Percentiles rank a stretch among this genome's conserved stretches.
Evolutionary conservation across 2,113 vertebrate species (phyloP).

Genomic region (Caracal caracal): DNA sequence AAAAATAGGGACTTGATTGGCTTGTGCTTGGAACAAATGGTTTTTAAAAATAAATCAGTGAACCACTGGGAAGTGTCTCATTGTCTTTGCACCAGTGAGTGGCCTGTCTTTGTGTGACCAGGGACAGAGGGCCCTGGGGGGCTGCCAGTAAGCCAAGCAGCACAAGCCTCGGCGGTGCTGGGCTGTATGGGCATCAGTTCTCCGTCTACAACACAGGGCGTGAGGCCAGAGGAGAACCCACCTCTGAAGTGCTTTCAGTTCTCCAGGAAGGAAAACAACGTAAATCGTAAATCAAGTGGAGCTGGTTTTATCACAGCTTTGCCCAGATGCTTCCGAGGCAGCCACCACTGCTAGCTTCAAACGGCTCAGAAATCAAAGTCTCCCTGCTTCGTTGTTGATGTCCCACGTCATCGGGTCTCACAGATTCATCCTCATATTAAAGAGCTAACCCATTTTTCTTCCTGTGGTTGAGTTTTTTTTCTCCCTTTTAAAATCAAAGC

Average conservation of each 20-base stretch:
- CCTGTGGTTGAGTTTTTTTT: background rate
- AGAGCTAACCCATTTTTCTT: background rate
- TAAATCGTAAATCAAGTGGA: background rate
- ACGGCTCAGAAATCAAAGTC: background rate
- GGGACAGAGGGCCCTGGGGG: background rate
- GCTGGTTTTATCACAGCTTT: background rate
- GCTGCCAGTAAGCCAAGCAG: background rate
- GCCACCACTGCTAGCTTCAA: background rate
- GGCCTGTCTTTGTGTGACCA: background rate
- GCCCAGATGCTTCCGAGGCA: background rate
- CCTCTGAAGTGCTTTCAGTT: background rate
- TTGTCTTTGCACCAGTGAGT: background rate
- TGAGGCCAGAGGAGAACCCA: background rate
- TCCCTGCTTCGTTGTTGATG: background rate
- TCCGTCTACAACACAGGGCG: background rate
- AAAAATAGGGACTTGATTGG: background rate
- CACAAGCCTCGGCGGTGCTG: background rate
- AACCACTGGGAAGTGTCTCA: background rate
- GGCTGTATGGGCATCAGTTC: background rate
- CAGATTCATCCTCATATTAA: background rate
- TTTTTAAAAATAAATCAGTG: background rate
- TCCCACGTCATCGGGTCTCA: background rate
- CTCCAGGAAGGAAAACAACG: background rate
- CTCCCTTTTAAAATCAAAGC: conserved; percentile 16
- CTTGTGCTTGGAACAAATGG: background rate